phyloP scores from a whole-genome alignment of 2,113 vertebrate genomes.

The Chlorodrepanis virens region DNA sequence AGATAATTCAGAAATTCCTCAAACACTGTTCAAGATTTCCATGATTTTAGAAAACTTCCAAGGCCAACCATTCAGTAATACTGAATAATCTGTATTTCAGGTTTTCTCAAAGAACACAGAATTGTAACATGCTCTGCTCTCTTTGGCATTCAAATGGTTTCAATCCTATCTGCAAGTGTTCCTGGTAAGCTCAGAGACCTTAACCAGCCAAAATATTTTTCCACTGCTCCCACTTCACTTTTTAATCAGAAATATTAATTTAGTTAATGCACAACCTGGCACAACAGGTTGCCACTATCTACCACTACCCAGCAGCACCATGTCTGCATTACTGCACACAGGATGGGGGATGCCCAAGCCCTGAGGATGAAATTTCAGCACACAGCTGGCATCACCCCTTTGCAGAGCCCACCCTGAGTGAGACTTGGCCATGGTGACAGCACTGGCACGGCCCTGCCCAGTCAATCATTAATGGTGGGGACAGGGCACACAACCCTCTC shows the following conservation, averaged over 20 bases:
- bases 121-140: rapidly evolving
- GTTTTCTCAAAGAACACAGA: neutral
- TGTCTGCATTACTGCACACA: rapidly evolving
- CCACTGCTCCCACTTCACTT: neutral
- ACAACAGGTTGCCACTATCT: neutral
- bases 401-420: rapidly evolving
- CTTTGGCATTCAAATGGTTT: neutral
- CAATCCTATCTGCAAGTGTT: neutral
- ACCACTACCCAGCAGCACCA: neutral
- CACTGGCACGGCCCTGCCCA: neutral
- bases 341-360: neutral
- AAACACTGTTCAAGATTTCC: neutral
- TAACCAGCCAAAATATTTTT: neutral
- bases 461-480: neutral
- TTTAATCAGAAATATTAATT: neutral
- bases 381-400: rapidly evolving
- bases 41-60: neutral
- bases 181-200: neutral
- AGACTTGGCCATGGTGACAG: neutral
- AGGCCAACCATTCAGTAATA: neutral
- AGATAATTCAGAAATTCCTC: neutral
- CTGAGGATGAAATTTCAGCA: neutral
- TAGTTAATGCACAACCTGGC: neutral
- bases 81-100: neutral
- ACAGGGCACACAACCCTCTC: neutral